Percentiles rank a stretch among this genome's conserved stretches.
phyloP scores from a whole-genome alignment of 2,888 invertebrate genomes.

The Pyrochroa serraticornis region DNA sequence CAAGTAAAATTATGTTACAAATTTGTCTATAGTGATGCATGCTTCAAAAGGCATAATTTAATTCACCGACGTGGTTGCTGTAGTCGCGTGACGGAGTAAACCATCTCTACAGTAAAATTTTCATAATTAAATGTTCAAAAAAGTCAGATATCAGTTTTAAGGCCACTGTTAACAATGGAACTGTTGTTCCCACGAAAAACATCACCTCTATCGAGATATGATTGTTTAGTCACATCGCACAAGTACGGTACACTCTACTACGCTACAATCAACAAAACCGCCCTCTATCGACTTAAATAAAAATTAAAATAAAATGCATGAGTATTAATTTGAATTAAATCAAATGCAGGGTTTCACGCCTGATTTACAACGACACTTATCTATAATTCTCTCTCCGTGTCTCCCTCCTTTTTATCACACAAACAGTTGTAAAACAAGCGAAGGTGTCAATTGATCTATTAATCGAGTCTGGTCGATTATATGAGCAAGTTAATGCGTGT shows the following conservation, averaged over 20 bases:
- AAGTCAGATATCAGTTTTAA: slow-evolving; percentile 31
- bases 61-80: slow-evolving; percentile 12
- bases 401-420: slow-evolving; percentile 7
- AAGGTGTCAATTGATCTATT: background rate
- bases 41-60: slow-evolving; percentile 5
- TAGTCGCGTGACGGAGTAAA: slow-evolving; percentile 14
- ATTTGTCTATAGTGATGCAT: slow-evolving; percentile 20
- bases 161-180: slow-evolving; percentile 34
- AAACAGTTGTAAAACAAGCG: slow-evolving; percentile 8
- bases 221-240: slow-evolving; percentile 28
- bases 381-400: slow-evolving; percentile 27
- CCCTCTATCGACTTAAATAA: slow-evolving; percentile 4
- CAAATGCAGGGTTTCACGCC: slow-evolving; percentile 19
- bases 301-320: slow-evolving; percentile 27
- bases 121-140: slow-evolving; percentile 31
- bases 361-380: slow-evolving; percentile 10
- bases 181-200: slow-evolving; percentile 30
- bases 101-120: slow-evolving; percentile 31
- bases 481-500: background rate
- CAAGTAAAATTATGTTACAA: slow-evolving; percentile 3
- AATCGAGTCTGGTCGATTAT: slow-evolving; percentile 2
- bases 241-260: slow-evolving; percentile 11
- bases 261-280: slow-evolving; percentile 4
- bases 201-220: slow-evolving; percentile 30
- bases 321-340: slow-evolving; percentile 21